These are phyloP conservation scores for Lycocerus yunnanus DNA, from an alignment of 2,888 invertebrate genomes.

Conservation along the genomic window DNA sequence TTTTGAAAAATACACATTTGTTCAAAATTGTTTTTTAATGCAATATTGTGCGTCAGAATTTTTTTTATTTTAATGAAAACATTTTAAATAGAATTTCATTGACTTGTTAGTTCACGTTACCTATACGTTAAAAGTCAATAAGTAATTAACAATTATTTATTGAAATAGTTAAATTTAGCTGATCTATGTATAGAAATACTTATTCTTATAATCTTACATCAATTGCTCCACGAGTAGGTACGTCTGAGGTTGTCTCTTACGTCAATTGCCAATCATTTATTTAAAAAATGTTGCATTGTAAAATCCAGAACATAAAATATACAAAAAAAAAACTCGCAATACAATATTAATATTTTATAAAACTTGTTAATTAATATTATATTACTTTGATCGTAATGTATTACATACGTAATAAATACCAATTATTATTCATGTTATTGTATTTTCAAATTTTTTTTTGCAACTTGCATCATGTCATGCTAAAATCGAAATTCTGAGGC, in stretches of 20 bases:
- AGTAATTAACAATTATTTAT: conserved; percentile 15
- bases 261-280: conserved; percentile 7
- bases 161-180: conserved; percentile 16
- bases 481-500: too few species aligned
- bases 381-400: not conserved
- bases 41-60: not conserved
- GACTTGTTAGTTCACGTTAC: not conserved
- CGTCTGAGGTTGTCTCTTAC: conserved; percentile 5
- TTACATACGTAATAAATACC: too few species aligned
- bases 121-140: conserved; percentile 17
- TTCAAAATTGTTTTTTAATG: not conserved
- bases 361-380: not conserved
- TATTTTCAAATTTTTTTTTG: too few species aligned
- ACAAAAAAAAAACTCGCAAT: not conserved
- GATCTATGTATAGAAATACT: conserved; percentile 5
- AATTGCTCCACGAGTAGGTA: not conserved
- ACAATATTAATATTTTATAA: not conserved
- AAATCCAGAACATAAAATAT: not conserved
- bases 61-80: not conserved
- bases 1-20: not conserved
- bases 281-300: not conserved
- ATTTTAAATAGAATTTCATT: not conserved
- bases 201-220: conserved; percentile 1
- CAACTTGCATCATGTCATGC: too few species aligned
- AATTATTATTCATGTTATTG: too few species aligned